These are phyloP conservation scores for Osmerus eperlanus DNA, from an alignment of 2,113 vertebrate species.

Conservation along the genomic window DNA sequence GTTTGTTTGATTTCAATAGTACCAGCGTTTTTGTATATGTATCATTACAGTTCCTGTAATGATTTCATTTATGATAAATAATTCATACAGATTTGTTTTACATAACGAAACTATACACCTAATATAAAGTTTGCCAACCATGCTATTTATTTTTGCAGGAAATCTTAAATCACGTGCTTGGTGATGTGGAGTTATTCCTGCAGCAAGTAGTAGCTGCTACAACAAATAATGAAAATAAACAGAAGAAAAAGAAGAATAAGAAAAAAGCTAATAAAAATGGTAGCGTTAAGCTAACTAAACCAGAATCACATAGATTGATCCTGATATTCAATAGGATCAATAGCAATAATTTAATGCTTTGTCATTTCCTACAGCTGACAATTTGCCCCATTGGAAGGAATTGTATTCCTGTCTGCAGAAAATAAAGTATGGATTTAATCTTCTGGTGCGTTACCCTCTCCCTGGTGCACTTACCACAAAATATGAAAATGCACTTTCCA, in stretches of 20 bases:
- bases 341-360: background rate
- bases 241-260: slow-evolving; percentile 62
- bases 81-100: background rate
- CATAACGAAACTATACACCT: background rate
- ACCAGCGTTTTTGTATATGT: background rate
- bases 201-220: slow-evolving; percentile 34
- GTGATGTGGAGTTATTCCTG: slow-evolving; percentile 80
- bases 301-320: too few relatives aligned
- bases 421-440: slow-evolving; percentile 84
- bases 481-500: background rate
- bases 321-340: background rate
- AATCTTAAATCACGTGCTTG: slow-evolving; percentile 79
- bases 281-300: slow-evolving; percentile 15
- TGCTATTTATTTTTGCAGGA: slow-evolving; percentile 64
- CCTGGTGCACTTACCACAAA: background rate
- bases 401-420: slow-evolving; percentile 77
- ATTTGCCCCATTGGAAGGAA: slow-evolving; percentile 54
- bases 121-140: background rate
- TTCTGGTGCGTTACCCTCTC: slow-evolving; percentile 72
- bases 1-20: too few relatives aligned
- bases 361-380: background rate
- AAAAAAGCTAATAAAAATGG: slow-evolving; percentile 49
- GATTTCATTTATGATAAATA: too few relatives aligned
- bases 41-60: too few relatives aligned
- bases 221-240: slow-evolving; percentile 10